These are phyloP conservation scores for Phaethornis superciliosus DNA, from an alignment of 2,113 vertebrate species.

Conservation along the genomic window DNA sequence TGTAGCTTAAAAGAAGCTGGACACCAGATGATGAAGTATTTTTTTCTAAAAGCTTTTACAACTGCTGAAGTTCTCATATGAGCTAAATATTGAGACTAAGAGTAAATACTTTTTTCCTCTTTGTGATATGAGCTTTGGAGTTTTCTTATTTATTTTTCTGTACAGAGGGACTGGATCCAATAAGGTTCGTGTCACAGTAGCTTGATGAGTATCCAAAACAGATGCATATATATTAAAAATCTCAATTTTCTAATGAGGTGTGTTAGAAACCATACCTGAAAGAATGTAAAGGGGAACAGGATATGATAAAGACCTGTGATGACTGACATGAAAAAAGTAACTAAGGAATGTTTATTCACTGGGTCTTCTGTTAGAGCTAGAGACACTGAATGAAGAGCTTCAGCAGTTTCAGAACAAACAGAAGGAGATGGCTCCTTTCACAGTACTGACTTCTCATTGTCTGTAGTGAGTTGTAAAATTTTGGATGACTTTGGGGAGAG, in stretches of 20 bases:
- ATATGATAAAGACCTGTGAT: background rate
- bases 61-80: background rate
- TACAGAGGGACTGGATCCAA: background rate
- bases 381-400: background rate
- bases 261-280: background rate
- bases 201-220: background rate
- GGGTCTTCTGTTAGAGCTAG: background rate
- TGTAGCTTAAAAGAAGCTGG: background rate
- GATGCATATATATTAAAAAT: background rate
- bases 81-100: background rate
- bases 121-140: background rate
- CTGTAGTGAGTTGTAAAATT: background rate
- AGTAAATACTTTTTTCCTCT: background rate
- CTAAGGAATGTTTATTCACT: background rate
- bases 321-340: background rate
- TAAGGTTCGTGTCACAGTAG: background rate
- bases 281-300: background rate
- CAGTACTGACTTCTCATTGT: background rate
- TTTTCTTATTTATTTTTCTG: background rate
- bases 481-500: background rate
- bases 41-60: background rate
- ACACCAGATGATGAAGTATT: background rate
- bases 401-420: background rate
- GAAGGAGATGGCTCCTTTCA: background rate
- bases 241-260: background rate